Base-by-base conservation (phyloP, 2,797 vertebrate genomes). In the Dendrocincla tyrannina region DNA sequence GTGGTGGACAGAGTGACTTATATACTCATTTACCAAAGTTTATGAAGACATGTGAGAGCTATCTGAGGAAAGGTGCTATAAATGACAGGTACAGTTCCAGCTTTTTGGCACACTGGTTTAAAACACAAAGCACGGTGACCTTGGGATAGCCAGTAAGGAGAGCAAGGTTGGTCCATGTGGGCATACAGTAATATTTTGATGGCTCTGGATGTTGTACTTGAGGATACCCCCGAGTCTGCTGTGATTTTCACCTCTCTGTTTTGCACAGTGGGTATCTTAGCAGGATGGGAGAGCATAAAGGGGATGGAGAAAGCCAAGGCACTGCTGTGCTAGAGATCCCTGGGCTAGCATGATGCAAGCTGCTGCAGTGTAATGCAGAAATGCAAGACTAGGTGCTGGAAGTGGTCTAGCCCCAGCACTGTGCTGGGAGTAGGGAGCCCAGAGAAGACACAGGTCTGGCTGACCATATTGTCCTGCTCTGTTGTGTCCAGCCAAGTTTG, bases 1-100 rank as follows among this genome's bases (percentile, higher is more conserved):
- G 24, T 72, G 68, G 70, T 88, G 77, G 70, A 69, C 76, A 72
- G 59, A 59, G 79, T 95, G 95, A 94, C 96, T 93, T 95, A 95
- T 94, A 91, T 52, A 78, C 69, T 95, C 70, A 79, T 95, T 93
- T 94, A 44, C 88, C 70, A 10, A 84, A 92, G 79, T 95, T 95
- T 95, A 90, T 95, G 93, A 88, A 95, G 85, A 88, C 52, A 32
- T 35, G 41, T 91, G 59, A 93, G 73, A 96, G 44, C 67, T 66
- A 53, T 93, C 85, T 94, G 79, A 94, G 91, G 63, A 79, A 91
- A 86, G 27, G 35, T 69, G 24, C 78, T 86, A 30, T 91, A 90
- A 93, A 85, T 63, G 77, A 64, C 73, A 64, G 74, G 56, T 4
- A 2, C 55, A 15, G 41, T 59, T 87, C 63, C 86, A 86, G 53